Percentiles rank a stretch among this genome's conserved stretches.
Evolutionary conservation across 2,888 invertebrate species (phyloP).

Genomic region (Tetranychus piercei): DNA sequence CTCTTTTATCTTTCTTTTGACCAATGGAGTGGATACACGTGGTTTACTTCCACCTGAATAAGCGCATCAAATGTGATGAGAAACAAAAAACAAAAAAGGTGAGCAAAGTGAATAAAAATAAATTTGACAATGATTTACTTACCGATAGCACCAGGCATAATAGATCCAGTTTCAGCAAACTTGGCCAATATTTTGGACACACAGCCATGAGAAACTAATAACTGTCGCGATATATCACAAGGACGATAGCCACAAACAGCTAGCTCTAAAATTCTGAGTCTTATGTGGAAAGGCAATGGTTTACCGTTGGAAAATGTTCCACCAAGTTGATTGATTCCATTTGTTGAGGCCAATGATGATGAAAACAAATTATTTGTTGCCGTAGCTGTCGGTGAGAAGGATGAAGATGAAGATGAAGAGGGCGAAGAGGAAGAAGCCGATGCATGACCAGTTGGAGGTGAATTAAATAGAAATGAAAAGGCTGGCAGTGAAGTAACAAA

Average conservation of each 20-base stretch:
- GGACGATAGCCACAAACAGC: constrained; percentile 28
- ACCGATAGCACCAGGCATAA: constrained; percentile 29
- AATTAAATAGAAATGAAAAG: neutral
- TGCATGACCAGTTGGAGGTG: neutral
- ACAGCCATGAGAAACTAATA: constrained; percentile 29
- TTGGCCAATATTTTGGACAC: constrained; percentile 29
- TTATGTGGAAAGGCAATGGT: constrained; percentile 28
- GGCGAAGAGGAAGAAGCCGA: neutral
- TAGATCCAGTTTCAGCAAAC: constrained; percentile 29
- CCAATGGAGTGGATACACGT: constrained; percentile 29
- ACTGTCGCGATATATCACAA: constrained; percentile 29
- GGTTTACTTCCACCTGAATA: constrained; percentile 29
- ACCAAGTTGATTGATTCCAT: constrained; percentile 29
- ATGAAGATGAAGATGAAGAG: neutral
- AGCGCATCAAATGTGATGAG: neutral
- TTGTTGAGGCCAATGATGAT: constrained; percentile 16
- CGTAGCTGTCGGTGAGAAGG: neutral
- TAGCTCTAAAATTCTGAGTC: constrained; percentile 28
- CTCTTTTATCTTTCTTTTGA: constrained; percentile 28
- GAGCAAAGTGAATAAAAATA: neutral
- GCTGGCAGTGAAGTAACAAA: neutral
- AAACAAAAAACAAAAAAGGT: neutral
- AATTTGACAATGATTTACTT: constrained; percentile 13
- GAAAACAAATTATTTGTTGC: constrained; percentile 7
- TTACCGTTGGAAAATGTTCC: constrained; percentile 29